Evolutionary conservation across 2,113 vertebrate genomes (phyloP).

Genomic region (Notiomystis cincta): DNA sequence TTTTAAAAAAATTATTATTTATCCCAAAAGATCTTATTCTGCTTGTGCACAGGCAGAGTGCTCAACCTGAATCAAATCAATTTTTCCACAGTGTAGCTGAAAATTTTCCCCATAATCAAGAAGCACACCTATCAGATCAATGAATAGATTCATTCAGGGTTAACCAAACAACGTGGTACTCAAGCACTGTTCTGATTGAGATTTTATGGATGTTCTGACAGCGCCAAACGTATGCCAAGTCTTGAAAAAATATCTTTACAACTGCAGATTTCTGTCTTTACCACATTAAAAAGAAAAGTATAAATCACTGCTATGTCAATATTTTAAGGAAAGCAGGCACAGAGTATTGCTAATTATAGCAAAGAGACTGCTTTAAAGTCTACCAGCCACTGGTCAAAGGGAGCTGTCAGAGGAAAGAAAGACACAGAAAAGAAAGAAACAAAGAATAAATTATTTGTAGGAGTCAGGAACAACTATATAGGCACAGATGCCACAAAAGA

Average conservation of each 20-base stretch:
- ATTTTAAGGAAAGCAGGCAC: not conserved
- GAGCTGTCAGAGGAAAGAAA: not conserved
- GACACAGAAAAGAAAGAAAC: not conserved
- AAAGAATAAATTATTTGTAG: not conserved
- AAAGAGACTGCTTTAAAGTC: not conserved
- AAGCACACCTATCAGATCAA: not conserved
- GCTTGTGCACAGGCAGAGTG: not conserved
- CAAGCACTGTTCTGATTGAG: not conserved
- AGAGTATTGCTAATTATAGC: not conserved
- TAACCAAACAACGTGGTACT: not conserved
- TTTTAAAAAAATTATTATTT: not conserved
- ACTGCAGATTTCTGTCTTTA: not conserved
- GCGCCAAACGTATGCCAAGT: not conserved
- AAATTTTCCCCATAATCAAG: not conserved
- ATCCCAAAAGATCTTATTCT: not conserved
- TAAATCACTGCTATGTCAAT: not conserved
- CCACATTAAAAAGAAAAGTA: not conserved
- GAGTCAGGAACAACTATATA: not conserved
- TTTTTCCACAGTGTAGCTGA: not conserved
- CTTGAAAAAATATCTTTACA: not conserved
- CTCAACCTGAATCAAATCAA: not conserved
- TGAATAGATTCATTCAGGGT: not conserved
- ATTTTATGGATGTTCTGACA: not conserved
- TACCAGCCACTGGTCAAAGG: not conserved
- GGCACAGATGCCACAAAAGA: not conserved